A percentile compares a stretch with the other conserved stretches of the same genome.
Conservation (phyloP, 2,797 vertebrate species). For the Florisuga fusca region DNA sequence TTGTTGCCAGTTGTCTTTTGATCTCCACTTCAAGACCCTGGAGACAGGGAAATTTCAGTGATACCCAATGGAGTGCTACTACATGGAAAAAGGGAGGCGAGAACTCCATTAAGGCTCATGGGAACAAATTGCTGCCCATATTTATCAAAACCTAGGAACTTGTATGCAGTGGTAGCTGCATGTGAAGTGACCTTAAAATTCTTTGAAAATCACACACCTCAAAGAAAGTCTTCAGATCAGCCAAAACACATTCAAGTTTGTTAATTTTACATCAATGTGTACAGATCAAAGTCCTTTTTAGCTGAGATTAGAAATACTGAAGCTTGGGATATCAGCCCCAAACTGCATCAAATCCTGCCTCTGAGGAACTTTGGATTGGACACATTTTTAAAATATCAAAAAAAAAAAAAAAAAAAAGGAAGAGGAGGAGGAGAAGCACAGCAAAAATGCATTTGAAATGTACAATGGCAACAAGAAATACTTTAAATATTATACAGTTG, state of each 20-base stretch:
- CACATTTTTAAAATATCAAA: background rate
- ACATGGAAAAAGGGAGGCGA: background rate
- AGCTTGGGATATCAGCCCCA: background rate
- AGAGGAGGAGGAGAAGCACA: background rate
- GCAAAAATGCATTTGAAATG: background rate
- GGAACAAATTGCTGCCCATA: background rate
- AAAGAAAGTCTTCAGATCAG: background rate
- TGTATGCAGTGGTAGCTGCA: background rate
- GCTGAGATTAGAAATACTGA: background rate
- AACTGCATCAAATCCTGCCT: background rate
- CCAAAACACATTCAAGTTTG: background rate
- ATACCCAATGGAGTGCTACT: background rate
- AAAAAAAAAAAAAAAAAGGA: background rate
- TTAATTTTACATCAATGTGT: slow-evolving; percentile 21
- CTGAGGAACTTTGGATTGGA: background rate
- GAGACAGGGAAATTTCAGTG: background rate
- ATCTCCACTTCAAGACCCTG: background rate
- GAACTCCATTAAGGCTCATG: background rate
- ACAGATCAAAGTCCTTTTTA: slow-evolving; percentile 18
- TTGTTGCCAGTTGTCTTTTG: background rate
- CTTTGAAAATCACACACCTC: background rate
- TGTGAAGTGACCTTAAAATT: background rate
- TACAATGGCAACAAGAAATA: rapidly evolving
- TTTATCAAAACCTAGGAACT: background rate
- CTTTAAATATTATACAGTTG: background rate